Evolutionary conservation across 2,888 invertebrate species (phyloP).

Genomic region (Andrena camellia): DNA sequence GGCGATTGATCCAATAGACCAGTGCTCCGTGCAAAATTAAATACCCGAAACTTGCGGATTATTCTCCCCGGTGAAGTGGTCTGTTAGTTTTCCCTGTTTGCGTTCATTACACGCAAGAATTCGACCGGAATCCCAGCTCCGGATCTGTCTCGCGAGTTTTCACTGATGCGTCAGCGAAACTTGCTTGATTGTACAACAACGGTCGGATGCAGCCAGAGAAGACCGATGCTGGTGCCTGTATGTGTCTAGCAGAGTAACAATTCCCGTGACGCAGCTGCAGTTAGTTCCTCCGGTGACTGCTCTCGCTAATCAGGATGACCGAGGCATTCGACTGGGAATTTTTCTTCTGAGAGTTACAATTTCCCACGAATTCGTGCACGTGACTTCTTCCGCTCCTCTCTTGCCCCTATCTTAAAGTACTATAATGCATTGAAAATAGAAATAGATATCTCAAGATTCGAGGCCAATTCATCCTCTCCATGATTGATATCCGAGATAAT

Average conservation of each 20-base stretch:
- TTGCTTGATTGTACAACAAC: constrained; percentile 48
- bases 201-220: constrained; percentile 28
- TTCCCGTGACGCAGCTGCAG: constrained; percentile 60
- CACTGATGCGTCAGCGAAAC: constrained; percentile 51
- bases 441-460: too few relatives aligned
- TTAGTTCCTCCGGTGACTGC: constrained; percentile 40
- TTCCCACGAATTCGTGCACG: constrained; percentile 18
- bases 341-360: background rate
- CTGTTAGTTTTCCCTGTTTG: constrained; percentile 26
- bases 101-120: constrained; percentile 31
- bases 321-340: constrained; percentile 32
- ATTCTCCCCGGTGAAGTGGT: background rate
- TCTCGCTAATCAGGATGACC: constrained; percentile 57
- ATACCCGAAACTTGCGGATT: constrained; percentile 2
- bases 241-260: constrained; percentile 64
- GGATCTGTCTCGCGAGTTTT: constrained; percentile 46
- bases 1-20: background rate
- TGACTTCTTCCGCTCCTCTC: background rate
- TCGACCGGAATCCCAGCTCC: constrained; percentile 19
- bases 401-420: background rate
- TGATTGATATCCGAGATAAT: too few relatives aligned
- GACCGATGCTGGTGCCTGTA: constrained; percentile 69
- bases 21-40: background rate
- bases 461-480: too few relatives aligned
- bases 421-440: too few relatives aligned